Evolutionary conservation across 2,888 invertebrate species (phyloP).

Genomic region (Drosophila mercatorum): DNA sequence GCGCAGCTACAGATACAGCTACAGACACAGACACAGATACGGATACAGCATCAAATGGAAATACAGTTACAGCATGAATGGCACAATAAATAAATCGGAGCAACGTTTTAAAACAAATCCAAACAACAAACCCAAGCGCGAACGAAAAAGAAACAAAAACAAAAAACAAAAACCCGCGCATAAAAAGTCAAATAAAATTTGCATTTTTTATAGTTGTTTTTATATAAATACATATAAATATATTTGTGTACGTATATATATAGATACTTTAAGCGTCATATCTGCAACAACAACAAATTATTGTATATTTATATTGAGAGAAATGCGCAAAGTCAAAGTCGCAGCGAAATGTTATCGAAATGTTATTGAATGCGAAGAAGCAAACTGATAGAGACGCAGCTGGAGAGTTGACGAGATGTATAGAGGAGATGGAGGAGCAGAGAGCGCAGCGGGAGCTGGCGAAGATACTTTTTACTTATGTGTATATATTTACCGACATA

Average conservation of each 20-base stretch:
- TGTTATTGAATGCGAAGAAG: slow-evolving; percentile 61
- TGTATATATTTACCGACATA: slow-evolving; percentile 45
- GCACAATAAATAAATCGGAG: slow-evolving; percentile 73
- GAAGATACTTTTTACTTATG: slow-evolving; percentile 46
- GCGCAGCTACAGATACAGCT: slow-evolving; percentile 15
- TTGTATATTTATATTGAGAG: slow-evolving; percentile 29
- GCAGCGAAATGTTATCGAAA: slow-evolving; percentile 71
- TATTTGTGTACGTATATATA: neutral
- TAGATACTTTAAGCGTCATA: slow-evolving; percentile 51
- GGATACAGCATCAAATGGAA: slow-evolving; percentile 23
- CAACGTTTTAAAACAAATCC: slow-evolving; percentile 69
- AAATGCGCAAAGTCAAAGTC: slow-evolving; percentile 61
- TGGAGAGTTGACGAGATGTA: neutral
- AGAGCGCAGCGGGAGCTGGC: neutral
- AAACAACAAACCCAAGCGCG: slow-evolving; percentile 26
- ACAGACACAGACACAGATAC: slow-evolving; percentile 14
- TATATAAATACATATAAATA: neutral
- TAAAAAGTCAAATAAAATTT: slow-evolving; percentile 73
- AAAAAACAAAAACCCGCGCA: slow-evolving; percentile 35
- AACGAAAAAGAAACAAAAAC: slow-evolving; percentile 13
- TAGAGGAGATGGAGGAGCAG: neutral
- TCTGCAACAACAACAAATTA: slow-evolving; percentile 46
- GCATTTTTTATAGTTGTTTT: slow-evolving; percentile 62
- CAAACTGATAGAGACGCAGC: slow-evolving; percentile 43
- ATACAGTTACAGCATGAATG: slow-evolving; percentile 50